Conservation (phyloP, 2,888 invertebrate genomes). For the Sinelater perroti region DNA sequence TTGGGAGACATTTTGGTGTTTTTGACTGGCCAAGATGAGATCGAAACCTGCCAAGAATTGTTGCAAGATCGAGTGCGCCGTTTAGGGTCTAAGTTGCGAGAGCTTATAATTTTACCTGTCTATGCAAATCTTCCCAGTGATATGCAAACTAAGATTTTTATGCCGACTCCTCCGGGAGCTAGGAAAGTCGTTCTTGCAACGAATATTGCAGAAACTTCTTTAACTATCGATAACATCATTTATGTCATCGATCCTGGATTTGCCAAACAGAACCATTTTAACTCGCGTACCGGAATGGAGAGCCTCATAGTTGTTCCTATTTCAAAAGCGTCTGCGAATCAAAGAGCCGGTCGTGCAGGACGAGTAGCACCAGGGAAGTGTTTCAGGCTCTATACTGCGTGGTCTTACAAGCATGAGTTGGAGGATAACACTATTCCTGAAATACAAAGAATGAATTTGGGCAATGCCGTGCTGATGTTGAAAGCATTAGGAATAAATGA, state of each 20-base stretch:
- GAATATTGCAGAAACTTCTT: slow-evolving; percentile 98
- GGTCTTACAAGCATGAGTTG: slow-evolving; percentile 98
- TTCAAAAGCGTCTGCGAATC: slow-evolving; percentile 97
- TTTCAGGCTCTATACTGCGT: slow-evolving; percentile 96
- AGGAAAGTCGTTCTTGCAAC: slow-evolving; percentile 97
- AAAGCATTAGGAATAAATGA: slow-evolving; percentile 98
- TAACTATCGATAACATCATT: slow-evolving; percentile 98
- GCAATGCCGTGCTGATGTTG: slow-evolving; percentile 95
- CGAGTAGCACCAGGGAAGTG: slow-evolving; percentile 97
- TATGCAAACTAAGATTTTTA: slow-evolving; percentile 99
- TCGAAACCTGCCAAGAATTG: slow-evolving; percentile 89
- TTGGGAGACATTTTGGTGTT: slow-evolving; percentile 96
- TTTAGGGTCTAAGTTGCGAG: slow-evolving; percentile 91
- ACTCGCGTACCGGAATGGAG: slow-evolving; percentile 98
- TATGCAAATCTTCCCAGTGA: slow-evolving; percentile 99
- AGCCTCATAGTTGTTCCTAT: slow-evolving; percentile 98
- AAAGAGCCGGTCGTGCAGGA: slow-evolving; percentile 95
- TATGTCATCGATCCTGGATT: slow-evolving; percentile 99
- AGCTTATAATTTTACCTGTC: slow-evolving; percentile 92
- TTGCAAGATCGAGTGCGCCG: slow-evolving; percentile 89
- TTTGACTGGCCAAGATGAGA: slow-evolving; percentile 92
- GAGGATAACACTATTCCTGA: slow-evolving; percentile 99
- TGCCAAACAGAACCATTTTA: slow-evolving; percentile 98
- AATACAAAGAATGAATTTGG: slow-evolving; percentile 96
- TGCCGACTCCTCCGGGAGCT: slow-evolving; percentile 95